Base-by-base conservation (phyloP, 2,113 vertebrate species). In the Hemicordylus capensis region DNA sequence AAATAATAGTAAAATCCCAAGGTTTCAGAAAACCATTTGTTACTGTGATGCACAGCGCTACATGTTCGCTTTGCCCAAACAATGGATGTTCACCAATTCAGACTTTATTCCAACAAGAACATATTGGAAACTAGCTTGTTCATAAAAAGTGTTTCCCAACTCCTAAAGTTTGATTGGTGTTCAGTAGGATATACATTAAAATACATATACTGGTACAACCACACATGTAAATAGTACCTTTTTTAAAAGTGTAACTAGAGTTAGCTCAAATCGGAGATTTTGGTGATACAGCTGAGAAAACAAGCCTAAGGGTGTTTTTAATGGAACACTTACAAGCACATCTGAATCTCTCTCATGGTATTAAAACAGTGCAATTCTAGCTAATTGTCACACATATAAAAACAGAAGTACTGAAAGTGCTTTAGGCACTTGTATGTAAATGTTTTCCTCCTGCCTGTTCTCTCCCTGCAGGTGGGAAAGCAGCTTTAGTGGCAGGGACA, bases 1-100 rank as follows among this genome's bases (percentile, higher is more conserved):
- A 67, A 37, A 11, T 51, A 67, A n/a, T n/a, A 83, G 22, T 56
- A 0, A 6, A 72, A 26, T 4, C 42, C 76, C 34, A 34, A 61
- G 3, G 17, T 61, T 74, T 61, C 42, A 66, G 24, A 42, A 91
- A 92, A 72, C 63, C 3, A 66, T n/a, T 86, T 84, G 85, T 80
- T 28, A 69, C n/a, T 66, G 59, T 12, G 12, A 44, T 39, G 34
- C 1, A 6, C 28, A 89, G 88, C 34, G 44, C 42, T 78, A 11
- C 81, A 80, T 81, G 78, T 69, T 64, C 83, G 7, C 5, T 6
- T 83, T 67, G 2, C 4, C 22, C n/a, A 28, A 11, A 2, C 9
- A 22, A 74, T 22, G 66, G 81, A 11, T 51, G 77, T 1, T 78
- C 58, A n/a, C 2, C 37, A 51, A 12, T 70, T 37, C 46, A 89